Evolutionary conservation across 2,113 vertebrate species (phyloP), one percentile per base, ranked within the genome.

Genomic region (Xiphorhynchus elegans): DNA sequence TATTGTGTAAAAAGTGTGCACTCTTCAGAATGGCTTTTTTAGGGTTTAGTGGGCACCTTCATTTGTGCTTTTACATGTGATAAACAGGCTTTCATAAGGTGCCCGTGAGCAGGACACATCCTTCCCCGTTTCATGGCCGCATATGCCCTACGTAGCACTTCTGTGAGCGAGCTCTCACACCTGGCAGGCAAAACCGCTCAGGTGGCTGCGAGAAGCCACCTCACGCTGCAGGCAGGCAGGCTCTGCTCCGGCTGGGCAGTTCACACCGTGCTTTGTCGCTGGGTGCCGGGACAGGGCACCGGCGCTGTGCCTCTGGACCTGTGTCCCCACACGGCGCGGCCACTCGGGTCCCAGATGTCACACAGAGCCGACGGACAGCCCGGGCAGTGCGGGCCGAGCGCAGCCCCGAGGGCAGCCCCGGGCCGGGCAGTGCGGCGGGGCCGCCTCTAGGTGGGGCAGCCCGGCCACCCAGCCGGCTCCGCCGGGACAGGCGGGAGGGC

Each of bases 401-500:
- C 69, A 17, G n/a, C 35, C 50, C 70, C 35, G 28, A 25, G 40
- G 10, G 56, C 47, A 29, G 75, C 35, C 19, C 46, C 46, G 46
- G 46, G 46, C 59, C 40, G 62, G 84, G 91, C 90, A 95, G 67
- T 86, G 73, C 40, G 28, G 49, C 39, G 25, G 4, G 66, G n/a
- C n/a, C 47, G 90, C 92, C 96, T 95, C 85, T 80, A 95, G 95
- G 18, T 75, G 96, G 95, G 87, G 93, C 79, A 73, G 85, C 87
- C 90, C 79, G 56, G 33, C 56, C 28, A 14, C 58, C 82, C 55
- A 64, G 37, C 26, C 11, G 21, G 72, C 58, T 31, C 33, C 35
- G 42, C 23, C 44, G 39, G 11, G 42, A 8, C 18, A 2, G 1
- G 25, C 10, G 35, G 53, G 9, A 7, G 20, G 29, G 50, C 13